A percentile compares a stretch with the other conserved stretches of the same genome.
phyloP scores from a whole-genome alignment of 2,797 vertebrate genomes.

The Neopelma chrysocephalum region DNA sequence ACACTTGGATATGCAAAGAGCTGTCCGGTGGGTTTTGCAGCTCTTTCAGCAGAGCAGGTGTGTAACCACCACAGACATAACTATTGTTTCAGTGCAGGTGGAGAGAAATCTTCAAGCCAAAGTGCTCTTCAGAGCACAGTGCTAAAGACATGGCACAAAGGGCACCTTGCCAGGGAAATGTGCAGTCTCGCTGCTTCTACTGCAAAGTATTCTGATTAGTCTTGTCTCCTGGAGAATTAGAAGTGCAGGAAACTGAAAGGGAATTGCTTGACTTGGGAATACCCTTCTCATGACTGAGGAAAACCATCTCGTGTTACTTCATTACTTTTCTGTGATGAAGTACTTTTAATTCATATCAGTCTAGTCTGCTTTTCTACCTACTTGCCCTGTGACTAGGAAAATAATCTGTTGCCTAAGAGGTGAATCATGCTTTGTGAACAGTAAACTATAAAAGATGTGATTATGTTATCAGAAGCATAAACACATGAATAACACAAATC shows the following conservation, averaged over 20 bases:
- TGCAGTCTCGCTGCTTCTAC: fast-evolving
- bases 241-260: not conserved
- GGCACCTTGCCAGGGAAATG: not conserved
- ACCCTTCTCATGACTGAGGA: not conserved
- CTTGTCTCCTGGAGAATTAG: not conserved
- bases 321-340: not conserved
- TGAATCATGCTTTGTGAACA: not conserved
- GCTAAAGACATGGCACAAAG: not conserved
- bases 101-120: not conserved
- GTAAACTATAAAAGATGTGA: not conserved
- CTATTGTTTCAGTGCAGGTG: not conserved
- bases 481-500: not conserved
- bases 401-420: not conserved
- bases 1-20: not conserved
- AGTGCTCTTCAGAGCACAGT: not conserved
- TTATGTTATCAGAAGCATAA: not conserved
- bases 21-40: not conserved
- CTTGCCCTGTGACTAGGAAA: not conserved
- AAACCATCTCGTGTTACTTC: not conserved
- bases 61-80: not conserved
- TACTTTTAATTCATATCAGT: not conserved
- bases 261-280: not conserved
- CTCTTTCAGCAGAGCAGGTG: not conserved
- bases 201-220: not conserved
- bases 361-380: not conserved